These are phyloP conservation scores for Catharus minimus DNA, from an alignment of 2,113 vertebrate species.

Conservation along the genomic window DNA sequence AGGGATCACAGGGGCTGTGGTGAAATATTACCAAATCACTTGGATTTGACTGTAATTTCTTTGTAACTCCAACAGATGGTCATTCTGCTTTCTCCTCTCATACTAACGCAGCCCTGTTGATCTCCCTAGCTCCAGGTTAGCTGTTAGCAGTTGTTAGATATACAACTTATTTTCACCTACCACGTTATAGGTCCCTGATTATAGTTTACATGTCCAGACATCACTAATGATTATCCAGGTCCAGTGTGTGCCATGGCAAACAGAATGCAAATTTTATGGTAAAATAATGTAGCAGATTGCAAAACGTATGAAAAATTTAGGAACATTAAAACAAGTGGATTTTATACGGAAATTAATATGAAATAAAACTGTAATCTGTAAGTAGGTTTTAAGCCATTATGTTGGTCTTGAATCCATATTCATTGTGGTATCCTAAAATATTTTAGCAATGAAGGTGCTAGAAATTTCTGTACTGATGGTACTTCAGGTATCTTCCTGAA, in stretches of 20 bases:
- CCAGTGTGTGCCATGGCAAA: neutral
- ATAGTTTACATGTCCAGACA: neutral
- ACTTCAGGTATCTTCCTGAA: neutral
- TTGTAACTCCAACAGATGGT: neutral
- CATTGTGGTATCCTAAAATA: neutral
- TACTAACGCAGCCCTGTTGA: neutral
- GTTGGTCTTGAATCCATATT: neutral
- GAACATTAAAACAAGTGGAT: neutral
- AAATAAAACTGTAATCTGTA: neutral
- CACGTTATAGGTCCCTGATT: neutral
- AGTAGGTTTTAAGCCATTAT: neutral
- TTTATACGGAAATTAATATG: neutral
- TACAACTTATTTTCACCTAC: neutral
- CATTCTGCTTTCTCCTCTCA: neutral
- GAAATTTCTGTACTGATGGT: neutral
- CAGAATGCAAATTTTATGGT: neutral
- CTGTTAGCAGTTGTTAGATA: neutral
- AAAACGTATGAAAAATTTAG: neutral
- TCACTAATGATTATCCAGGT: neutral
- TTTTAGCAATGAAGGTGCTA: neutral
- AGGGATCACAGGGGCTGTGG: neutral
- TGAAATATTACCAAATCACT: neutral
- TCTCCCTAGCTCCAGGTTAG: neutral
- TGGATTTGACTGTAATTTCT: neutral
- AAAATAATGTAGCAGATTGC: neutral